Conservation (phyloP, 2,113 vertebrate genomes). For the Epinephelus fuscoguttatus region DNA sequence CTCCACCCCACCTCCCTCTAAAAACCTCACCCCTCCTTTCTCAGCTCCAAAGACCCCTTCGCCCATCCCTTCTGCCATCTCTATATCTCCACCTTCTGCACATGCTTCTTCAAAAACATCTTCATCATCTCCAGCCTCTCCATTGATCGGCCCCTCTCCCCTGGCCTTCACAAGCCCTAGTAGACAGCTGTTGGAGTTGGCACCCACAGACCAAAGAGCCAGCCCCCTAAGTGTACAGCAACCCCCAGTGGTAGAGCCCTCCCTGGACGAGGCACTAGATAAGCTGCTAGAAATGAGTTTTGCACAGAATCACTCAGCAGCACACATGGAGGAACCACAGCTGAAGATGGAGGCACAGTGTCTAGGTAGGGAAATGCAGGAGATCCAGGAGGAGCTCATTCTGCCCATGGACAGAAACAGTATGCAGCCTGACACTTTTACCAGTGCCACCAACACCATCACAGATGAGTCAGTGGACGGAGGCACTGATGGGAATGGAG, state of each 20-base stretch:
- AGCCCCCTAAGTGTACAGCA: constrained; percentile 59
- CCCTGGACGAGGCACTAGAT: constrained; percentile 83
- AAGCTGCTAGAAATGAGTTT: constrained; percentile 84
- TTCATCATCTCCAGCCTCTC: constrained; percentile 57
- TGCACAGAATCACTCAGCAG: constrained; percentile 36
- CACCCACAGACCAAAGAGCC: constrained; percentile 18
- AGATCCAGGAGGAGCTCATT: constrained; percentile 78
- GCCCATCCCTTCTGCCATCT: constrained; percentile 44
- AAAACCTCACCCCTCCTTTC: constrained; percentile 54
- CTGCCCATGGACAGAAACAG: constrained; percentile 81
- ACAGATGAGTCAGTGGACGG: constrained; percentile 76
- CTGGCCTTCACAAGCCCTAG: constrained; percentile 46
- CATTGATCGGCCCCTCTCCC: constrained; percentile 6
- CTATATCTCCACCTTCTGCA: constrained; percentile 35
- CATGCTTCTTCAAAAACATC: constrained; percentile 50
- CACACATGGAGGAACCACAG: constrained; percentile 36
- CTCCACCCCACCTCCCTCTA: constrained; percentile 32
- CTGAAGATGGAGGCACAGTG: constrained; percentile 28
- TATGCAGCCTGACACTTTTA: constrained; percentile 84
- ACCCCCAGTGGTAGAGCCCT: constrained; percentile 64
- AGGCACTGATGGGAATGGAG: constrained; percentile 79
- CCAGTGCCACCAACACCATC: constrained; percentile 58
- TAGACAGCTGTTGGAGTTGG: constrained; percentile 36
- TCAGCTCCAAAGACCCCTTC: constrained; percentile 66
- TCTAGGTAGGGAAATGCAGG: constrained; percentile 59